Evolutionary conservation across 1,140 invertebrate species (phyloP).

Genomic region (Brachionus sp.): DNA sequence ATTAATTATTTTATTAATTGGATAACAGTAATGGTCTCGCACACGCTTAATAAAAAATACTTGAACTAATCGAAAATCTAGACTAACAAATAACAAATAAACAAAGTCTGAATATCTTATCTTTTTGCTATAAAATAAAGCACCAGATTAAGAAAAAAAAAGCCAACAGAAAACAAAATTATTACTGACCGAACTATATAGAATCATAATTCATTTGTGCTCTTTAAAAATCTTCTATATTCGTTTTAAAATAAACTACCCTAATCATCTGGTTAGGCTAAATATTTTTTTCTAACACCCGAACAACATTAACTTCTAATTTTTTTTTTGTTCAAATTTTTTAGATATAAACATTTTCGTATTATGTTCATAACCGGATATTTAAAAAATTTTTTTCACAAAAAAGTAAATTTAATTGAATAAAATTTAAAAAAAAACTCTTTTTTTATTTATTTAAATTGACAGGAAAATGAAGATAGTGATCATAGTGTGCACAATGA

Average conservation of each 20-base stretch:
- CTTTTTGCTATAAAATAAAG: not conserved
- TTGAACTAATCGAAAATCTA: not conserved
- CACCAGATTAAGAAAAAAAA: not conserved
- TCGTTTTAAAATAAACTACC: not conserved
- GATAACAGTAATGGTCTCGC: not conserved
- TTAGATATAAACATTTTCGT: not conserved
- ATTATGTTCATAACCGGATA: slow-evolving; percentile 42
- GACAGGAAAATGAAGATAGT: not conserved
- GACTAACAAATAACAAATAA: not conserved
- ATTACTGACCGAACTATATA: not conserved
- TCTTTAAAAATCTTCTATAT: not conserved
- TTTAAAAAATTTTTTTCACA: slow-evolving; percentile 44
- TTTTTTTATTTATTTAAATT: not conserved
- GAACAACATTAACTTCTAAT: not conserved
- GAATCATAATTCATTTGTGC: not conserved
- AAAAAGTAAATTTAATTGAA: slow-evolving; percentile 13
- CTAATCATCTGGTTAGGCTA: not conserved
- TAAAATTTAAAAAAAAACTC: not conserved
- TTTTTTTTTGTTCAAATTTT: no score
- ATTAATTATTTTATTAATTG: not conserved
- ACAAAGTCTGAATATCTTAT: slow-evolving; percentile 3
- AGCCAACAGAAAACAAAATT: not conserved
- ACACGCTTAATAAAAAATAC: not conserved
- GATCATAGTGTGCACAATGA: not conserved
- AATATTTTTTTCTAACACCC: not conserved